Base-by-base conservation (phyloP, 2,888 invertebrate species). In the Blera fallax region DNA sequence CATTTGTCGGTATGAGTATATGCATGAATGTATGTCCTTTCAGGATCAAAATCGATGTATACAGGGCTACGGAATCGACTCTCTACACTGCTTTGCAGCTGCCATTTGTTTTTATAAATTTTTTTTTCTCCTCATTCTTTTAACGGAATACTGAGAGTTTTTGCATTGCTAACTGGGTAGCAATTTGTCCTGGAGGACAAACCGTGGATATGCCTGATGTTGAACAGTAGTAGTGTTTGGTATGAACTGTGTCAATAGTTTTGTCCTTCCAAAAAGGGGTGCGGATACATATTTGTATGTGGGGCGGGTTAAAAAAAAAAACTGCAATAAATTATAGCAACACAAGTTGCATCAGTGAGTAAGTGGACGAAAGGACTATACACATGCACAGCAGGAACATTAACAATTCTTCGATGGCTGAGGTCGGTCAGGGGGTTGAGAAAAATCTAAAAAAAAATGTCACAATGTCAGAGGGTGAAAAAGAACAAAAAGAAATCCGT, bases 221-320 rank as follows among this genome's bases (percentile, higher is more conserved):
- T 43, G 29, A 52, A 77, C 70, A 60, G 14, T 62, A 58, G 50
- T 67, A 52, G 43, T 70, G 65, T 65, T 72, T 60, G 43, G 40
- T 29, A 62, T 60, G 34, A 83, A 83, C 65, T 83, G 72, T 83
- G 82, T 83, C 82, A 83, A 78, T 76, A 58, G 76, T 45, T 67
- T 48, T 40, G 76, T 76, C 65, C 76, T 76, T 76, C 56, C 56
- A 48, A 6, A 48, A 32, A 50, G 64, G 27, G 65, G 34, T 32
- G 2, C 7, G 2, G 2, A 8, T 8, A 32, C 32, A 10, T 16
- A 29, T 8, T 5, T 29, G n/a, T 29, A 1, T 18, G 2, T 21
- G 21, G 37, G 18, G 29, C 50, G 50, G 21, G 45, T n/a, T n/a
- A n/a, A 18, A 65, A 3, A 45, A 27, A 29, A 16, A 43, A 24